Conservation (phyloP, 2,888 invertebrate genomes). For the Dolichopus griseipennis region DNA sequence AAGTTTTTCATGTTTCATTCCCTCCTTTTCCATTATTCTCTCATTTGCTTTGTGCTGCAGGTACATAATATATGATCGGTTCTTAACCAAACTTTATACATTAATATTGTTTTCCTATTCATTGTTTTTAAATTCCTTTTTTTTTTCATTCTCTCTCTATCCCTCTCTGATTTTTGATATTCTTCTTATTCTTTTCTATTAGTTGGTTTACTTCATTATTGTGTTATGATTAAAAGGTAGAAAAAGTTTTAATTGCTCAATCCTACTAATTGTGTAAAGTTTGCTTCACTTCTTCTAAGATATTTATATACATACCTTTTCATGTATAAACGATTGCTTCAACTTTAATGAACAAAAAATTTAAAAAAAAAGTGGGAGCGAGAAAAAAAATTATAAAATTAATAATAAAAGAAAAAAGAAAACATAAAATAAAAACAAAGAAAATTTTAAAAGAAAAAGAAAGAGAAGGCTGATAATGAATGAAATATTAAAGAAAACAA, state of each 20-base stretch:
- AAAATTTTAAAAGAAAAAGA: too few species aligned
- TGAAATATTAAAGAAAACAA: background rate
- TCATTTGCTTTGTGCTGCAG: too few species aligned
- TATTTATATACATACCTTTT: background rate
- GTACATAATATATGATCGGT: background rate
- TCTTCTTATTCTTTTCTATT: background rate
- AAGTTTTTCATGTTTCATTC: too few species aligned
- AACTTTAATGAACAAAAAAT: too few species aligned
- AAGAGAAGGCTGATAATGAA: background rate
- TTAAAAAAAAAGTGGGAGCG: background rate
- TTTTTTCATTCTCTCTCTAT: background rate
- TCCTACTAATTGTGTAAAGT: slow-evolving; percentile 6
- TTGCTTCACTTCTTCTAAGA: background rate
- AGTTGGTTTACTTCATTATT: background rate
- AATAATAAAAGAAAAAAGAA: too few species aligned
- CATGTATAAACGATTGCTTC: background rate
- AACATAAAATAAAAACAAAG: too few species aligned
- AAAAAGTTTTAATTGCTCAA: slow-evolving; percentile 10
- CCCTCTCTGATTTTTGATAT: background rate
- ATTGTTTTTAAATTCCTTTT: background rate
- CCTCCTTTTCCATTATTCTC: too few species aligned
- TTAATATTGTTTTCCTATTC: background rate
- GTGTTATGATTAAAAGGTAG: background rate
- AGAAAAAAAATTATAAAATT: background rate
- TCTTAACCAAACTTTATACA: background rate